phyloP scores from a whole-genome alignment of 2,113 vertebrate genomes.

The Cervus canadensis region DNA sequence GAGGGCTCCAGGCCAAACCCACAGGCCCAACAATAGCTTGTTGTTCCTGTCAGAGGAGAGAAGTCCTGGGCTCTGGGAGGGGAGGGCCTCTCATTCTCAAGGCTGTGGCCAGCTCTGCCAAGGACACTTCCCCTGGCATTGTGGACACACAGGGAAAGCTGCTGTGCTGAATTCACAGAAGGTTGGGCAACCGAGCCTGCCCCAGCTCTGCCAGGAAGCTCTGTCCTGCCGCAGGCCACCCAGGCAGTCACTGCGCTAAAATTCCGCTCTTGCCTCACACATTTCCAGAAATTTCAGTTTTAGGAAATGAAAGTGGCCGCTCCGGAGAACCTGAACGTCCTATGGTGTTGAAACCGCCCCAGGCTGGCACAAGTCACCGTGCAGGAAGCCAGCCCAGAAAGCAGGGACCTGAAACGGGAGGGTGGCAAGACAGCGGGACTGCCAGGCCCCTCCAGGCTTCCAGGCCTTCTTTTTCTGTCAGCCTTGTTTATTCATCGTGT shows the following conservation, averaged over 20 bases:
- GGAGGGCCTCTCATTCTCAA: background rate
- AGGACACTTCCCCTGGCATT: background rate
- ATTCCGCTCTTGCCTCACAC: background rate
- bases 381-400: background rate
- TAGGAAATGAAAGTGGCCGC: conserved; percentile 13
- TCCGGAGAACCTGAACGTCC: background rate
- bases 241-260: background rate
- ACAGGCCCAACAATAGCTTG: background rate
- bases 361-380: accelerated
- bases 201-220: background rate
- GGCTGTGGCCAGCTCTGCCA: background rate
- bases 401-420: background rate
- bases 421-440: background rate
- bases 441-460: background rate
- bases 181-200: background rate
- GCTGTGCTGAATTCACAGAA: background rate
- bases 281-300: background rate
- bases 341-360: accelerated
- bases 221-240: background rate
- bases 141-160: background rate
- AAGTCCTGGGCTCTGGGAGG: background rate
- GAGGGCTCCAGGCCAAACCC: background rate
- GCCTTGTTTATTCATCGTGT: accelerated
- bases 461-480: accelerated
- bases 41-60: background rate